Base-by-base conservation (phyloP, 2,888 invertebrate species). In the Xanthorhoe spadicearia region DNA sequence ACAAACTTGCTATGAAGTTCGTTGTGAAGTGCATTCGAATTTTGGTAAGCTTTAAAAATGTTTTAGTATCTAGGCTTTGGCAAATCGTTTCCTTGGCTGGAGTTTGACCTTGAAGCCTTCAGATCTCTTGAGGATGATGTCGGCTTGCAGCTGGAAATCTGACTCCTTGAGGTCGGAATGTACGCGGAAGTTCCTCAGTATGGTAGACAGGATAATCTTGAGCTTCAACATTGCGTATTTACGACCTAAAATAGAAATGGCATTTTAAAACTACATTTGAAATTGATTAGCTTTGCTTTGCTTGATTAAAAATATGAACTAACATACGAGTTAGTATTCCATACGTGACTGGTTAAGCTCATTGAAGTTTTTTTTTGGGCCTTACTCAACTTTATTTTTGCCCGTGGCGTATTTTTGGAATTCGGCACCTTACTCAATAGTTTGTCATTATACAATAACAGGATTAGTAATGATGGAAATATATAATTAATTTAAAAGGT, bases 191-290 rank as follows among this genome's bases (percentile, higher is more conserved):
- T 95, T 95, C 76, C 96, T 94, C 74, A 97, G 82, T 76, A 97
- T 95, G 64, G 96, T 96, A 6, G 96, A 96, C 18, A 97, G 91
- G 68, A 97, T 94, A 68, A 96, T 95, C 89, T 97, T 97, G 79
- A 96, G 89, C 83, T 97, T 96, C 74, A 97, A 88, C 96, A 96
- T 96, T 48, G 96, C 96, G 83, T 96, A 96, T 85, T 97, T 97
- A 70, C 96, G 95, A 85, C 95, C 96, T 96, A 53, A 52, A 67
- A 67, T 52, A 60, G 48, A 67, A 57, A 66, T 64, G 43, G 23
- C 13, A 54, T 69, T 60, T 64, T 46, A 1, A 10, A 55, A 51
- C 10, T 53, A n/a, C 43, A 13, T 6, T 15, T 6, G 15, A 46
- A 4, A 6, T 32, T 7, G 32, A 32, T 32, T 32, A 32, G 32